Evolutionary conservation across 2,113 vertebrate genomes (phyloP), one percentile per base, ranked within the genome.

Genomic region (Zeus faber): DNA sequence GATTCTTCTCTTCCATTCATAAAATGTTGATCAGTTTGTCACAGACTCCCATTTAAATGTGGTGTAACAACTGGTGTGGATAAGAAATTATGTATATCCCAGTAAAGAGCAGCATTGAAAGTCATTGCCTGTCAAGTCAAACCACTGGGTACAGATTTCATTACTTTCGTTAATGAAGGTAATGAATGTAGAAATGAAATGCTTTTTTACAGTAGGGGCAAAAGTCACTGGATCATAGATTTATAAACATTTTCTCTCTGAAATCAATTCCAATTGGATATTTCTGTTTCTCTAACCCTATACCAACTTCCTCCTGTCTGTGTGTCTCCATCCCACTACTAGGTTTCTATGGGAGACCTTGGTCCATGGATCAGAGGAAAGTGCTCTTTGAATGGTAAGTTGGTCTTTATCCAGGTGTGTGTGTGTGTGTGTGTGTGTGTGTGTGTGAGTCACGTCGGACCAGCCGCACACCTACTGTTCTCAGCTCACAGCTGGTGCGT

Each of bases 281-380:
- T 16, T 41, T 22, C 39, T 23, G 24, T 24, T 16, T 43, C n/a
- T n/a, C n/a, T n/a, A n/a, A n/a, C n/a, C n/a, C n/a, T n/a, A n/a
- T n/a, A 1, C 33, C 4, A 37, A 51, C 41, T 25, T n/a, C 16
- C 10, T 21, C 17, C 5, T 64, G 16, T 5, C 2, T 9, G 26
- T 45, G 20, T 47, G 26, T 61, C 16, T 48, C 17, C 49, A 18
- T 20, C 25, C 16, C 53, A 1, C 65, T n/a, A n/a, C n/a, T n/a
- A 94, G 93, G 92, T 74, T 94, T 94, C 79, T 94, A 93, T 14
- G 92, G 91, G 22, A 87, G 92, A 40, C 93, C 92, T 0, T 94
- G 92, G 92, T 90, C 92, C 43, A 90, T 92, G 89, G 91, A 94
- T 50, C 92, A 94, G 72, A 91, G 93, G 62, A 92, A 85, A 68